Evolutionary conservation across 1,140 invertebrate genomes (phyloP), one percentile per base, ranked within the genome.

Genomic region (Drosophila subpulchrella): DNA sequence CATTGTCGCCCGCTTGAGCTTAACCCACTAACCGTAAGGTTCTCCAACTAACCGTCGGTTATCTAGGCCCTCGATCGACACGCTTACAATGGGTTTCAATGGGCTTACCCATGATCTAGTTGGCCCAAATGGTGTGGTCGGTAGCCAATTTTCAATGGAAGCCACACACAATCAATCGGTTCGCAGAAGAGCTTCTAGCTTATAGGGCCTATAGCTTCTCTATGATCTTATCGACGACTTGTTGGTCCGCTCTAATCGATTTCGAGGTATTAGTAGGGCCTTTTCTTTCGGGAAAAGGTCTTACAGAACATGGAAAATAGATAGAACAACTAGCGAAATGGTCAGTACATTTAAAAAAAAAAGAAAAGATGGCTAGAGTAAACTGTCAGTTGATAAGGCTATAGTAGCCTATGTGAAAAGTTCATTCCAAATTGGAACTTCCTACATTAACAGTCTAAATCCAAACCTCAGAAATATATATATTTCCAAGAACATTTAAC

Each of bases 131-230:
- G n/a, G 34, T 48, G 42, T n/a, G 47, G 24, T 48, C 46, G 68
- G 68, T 71, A 71, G 65, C 67, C 68, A 47, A 71, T 71, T 71
- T 71, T 71, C 53, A 72, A 72, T 72, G 68, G 68, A 72, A 72
- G 68, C 66, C 65, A 71, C 68, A 72, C 67, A 71, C 67, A 71
- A 58, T 72, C 68, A 48, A 72, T 50, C 68, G 44, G 12, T 72
- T 71, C 68, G 68, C 42, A 48, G 68, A 72, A 72, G 38, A 34
- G 50, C 38, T 62, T 42, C 15, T 13, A 41, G 36, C 63, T 36
- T 27, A 32, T 38, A 20, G 10, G 8, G n/a, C 13, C 17, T 36
- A 48, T 46, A 41, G 30, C 47, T 27, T 8, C 34, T 13, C 2
- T 20, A 11, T 2, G 47, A 61, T 61, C 34, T 50, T 51, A 61